Percentiles rank a stretch among this genome's conserved stretches.
Evolutionary conservation across 2,888 invertebrate species (phyloP).

Genomic region (Apotomis turbidana): DNA sequence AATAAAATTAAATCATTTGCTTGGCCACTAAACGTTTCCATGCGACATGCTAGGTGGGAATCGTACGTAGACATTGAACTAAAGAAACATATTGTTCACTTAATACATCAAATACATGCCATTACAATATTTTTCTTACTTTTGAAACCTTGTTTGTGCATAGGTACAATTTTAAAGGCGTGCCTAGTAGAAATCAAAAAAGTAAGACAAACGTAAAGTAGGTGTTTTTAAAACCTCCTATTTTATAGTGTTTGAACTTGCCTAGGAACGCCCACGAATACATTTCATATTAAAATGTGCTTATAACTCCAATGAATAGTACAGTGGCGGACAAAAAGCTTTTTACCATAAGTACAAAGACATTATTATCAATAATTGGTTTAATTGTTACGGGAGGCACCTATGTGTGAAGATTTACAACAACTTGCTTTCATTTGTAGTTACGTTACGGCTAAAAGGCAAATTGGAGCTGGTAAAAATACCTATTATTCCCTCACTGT

Average conservation of each 20-base stretch:
- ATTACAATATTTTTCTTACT: neutral
- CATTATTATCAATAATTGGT: conserved; percentile 7
- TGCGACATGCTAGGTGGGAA: neutral
- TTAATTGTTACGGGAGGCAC: conserved; percentile 28
- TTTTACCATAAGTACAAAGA: conserved; percentile 22
- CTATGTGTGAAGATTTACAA: conserved; percentile 22
- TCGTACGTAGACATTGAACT: neutral
- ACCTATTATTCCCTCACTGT: conserved; percentile 35
- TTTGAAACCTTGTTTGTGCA: conserved; percentile 3
- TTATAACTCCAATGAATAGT: neutral
- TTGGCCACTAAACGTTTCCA: neutral
- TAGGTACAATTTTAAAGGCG: neutral
- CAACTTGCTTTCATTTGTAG: conserved; percentile 2
- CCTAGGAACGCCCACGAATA: conserved; percentile 2
- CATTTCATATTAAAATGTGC: neutral
- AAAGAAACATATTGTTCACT: conserved; percentile 7
- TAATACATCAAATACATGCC: neutral
- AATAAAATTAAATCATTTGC: neutral
- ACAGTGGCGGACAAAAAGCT: conserved; percentile 16
- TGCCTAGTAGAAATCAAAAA: neutral
- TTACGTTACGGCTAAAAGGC: conserved; percentile 18
- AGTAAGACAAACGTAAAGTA: neutral
- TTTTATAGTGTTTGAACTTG: neutral
- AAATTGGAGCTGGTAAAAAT: conserved; percentile 23
- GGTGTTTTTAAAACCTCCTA: neutral